Evolutionary conservation across 2,888 invertebrate species (phyloP).

Genomic region (Heteropelma amictum): DNA sequence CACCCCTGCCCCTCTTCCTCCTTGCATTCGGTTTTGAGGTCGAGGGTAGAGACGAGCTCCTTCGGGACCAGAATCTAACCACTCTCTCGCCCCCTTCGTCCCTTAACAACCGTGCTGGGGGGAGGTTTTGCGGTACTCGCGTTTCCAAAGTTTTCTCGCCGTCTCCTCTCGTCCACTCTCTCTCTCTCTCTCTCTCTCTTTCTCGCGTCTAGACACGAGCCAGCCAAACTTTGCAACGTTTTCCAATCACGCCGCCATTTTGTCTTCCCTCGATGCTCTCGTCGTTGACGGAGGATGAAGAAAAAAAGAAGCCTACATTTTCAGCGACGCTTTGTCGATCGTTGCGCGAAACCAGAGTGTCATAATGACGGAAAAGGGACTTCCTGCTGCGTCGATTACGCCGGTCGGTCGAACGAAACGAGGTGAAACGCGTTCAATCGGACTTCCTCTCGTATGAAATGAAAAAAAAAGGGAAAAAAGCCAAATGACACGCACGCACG

Average conservation of each 20-base stretch:
- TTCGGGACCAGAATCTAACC: slow-evolving; percentile 68
- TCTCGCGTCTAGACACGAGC: slow-evolving; percentile 67
- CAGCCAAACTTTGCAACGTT: slow-evolving; percentile 71
- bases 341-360: not conserved
- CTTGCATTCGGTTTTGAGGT: slow-evolving; percentile 73
- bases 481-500: slow-evolving; percentile 37
- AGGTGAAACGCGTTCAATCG: not conserved
- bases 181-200: slow-evolving; percentile 14
- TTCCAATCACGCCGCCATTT: slow-evolving; percentile 73
- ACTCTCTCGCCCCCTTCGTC: slow-evolving; percentile 56
- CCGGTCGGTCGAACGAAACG: not conserved
- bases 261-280: slow-evolving; percentile 55
- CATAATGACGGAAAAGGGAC: slow-evolving; percentile 20
- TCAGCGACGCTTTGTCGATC: not conserved
- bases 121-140: slow-evolving; percentile 47
- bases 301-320: slow-evolving; percentile 59
- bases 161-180: no score
- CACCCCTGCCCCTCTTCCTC: slow-evolving; percentile 34
- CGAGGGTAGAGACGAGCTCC: slow-evolving; percentile 74
- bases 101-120: no score
- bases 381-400: slow-evolving; percentile 17
- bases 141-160: slow-evolving; percentile 50
- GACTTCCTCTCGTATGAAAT: slow-evolving; percentile 6
- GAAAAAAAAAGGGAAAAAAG: no score
- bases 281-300: not conserved